A percentile compares a stretch with the other conserved stretches of the same genome.
phyloP scores from a whole-genome alignment of 2,888 invertebrate genomes.

The Busseola fusca region DNA sequence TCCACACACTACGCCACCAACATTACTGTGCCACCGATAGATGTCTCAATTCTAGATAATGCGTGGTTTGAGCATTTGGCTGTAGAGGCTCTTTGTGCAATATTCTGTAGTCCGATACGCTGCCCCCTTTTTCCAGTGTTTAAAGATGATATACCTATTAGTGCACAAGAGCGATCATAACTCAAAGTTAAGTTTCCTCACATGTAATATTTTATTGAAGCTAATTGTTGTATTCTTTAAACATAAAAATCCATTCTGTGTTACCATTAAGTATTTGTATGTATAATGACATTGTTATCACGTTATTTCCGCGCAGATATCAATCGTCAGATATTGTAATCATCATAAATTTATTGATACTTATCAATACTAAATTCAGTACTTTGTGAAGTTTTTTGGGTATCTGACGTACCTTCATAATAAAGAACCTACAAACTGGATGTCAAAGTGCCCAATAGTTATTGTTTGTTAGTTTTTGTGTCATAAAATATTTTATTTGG shows the following conservation, averaged over 20 bases:
- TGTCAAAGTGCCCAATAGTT: slow-evolving; percentile 22
- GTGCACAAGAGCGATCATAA: neutral
- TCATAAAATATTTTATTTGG: too few relatives aligned
- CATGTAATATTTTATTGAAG: neutral
- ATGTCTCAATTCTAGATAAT: neutral
- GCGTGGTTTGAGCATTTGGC: neutral
- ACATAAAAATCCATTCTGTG: slow-evolving; percentile 13
- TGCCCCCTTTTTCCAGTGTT: neutral
- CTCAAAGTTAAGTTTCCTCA: neutral
- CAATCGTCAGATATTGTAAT: slow-evolving; percentile 77
- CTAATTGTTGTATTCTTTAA: neutral
- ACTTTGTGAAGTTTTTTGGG: slow-evolving; percentile 65
- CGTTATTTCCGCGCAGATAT: slow-evolving; percentile 80
- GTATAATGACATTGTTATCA: slow-evolving; percentile 68
- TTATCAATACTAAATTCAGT: slow-evolving; percentile 69
- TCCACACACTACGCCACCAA: neutral
- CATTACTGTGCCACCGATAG: neutral
- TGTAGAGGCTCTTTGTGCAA: neutral
- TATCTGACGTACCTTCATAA: slow-evolving; percentile 64
- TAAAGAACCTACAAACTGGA: slow-evolving; percentile 27
- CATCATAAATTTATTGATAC: slow-evolving; percentile 67
- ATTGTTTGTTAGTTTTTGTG: too few relatives aligned
- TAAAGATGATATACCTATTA: neutral
- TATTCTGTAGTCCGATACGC: neutral
- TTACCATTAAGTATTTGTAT: slow-evolving; percentile 30